Conservation (phyloP, 2,113 vertebrate species). For the Apeltes quadracus region DNA sequence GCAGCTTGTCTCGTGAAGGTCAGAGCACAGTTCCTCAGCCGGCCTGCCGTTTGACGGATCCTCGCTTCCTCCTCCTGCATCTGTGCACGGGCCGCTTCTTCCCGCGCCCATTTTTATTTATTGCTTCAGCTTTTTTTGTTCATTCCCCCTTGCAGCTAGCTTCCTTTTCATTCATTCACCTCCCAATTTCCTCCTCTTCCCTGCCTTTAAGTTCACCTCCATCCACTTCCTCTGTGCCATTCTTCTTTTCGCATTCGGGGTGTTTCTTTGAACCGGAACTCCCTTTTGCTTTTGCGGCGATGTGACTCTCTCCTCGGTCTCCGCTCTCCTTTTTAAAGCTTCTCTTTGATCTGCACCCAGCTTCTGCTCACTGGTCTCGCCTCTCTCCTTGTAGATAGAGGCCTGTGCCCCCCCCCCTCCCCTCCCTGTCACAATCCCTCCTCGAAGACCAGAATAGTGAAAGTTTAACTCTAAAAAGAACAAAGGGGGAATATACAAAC, state of each 20-base stretch:
- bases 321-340: background rate
- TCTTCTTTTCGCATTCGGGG: background rate
- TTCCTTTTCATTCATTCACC: constrained; percentile 22
- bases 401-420: constrained; percentile 11
- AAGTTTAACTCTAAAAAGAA: constrained; percentile 35
- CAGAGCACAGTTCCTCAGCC: constrained; percentile 57
- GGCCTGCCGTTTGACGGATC: constrained; percentile 68
- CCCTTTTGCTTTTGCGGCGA: background rate
- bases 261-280: constrained; percentile 15
- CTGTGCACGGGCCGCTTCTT: constrained; percentile 50
- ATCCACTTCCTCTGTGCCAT: background rate
- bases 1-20: constrained; percentile 74
- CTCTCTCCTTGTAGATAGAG: constrained; percentile 13
- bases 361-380: constrained; percentile 13
- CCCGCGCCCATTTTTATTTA: constrained; percentile 12
- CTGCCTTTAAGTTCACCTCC: background rate
- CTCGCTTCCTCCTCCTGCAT: constrained; percentile 57
- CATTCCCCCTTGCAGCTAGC: background rate
- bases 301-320: background rate
- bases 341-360: constrained; percentile 39
- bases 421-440: constrained; percentile 15
- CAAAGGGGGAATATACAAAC: constrained; percentile 34
- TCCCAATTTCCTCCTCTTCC: background rate
- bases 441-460: constrained; percentile 7
- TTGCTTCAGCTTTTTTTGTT: constrained; percentile 14